Conservation (phyloP, 2,888 invertebrate species). For the Nephrotoma flavescens region DNA sequence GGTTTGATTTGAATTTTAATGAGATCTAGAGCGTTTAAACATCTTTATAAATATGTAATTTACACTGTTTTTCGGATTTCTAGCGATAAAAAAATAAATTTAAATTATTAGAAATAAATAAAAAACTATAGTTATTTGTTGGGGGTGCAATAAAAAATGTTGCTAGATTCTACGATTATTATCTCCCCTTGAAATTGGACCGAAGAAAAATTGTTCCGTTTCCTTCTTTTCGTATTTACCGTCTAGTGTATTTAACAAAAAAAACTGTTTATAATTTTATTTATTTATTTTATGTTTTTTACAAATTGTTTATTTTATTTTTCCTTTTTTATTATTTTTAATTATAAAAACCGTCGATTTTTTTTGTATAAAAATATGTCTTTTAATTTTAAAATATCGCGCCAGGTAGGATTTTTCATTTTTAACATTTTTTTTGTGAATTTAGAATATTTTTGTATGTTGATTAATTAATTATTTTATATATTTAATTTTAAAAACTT, state of each 20-base stretch:
- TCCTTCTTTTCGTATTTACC: not conserved
- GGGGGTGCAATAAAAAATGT: not conserved
- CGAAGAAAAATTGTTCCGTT: not conserved
- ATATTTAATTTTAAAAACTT: not conserved
- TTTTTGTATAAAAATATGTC: not conserved
- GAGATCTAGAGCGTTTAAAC: not conserved
- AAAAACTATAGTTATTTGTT: not conserved
- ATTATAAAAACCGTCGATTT: not conserved
- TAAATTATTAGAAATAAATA: not conserved
- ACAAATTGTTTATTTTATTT: not conserved
- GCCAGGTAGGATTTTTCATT: not conserved
- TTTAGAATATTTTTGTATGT: not conserved
- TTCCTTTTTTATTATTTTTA: not conserved
- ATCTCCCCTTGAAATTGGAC: not conserved
- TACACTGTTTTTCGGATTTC: not conserved
- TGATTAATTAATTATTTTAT: not conserved
- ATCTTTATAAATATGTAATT: not conserved
- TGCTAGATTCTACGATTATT: not conserved
- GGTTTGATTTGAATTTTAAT: not conserved
- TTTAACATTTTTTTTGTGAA: not conserved
- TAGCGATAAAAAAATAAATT: not conserved
- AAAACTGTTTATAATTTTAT: not conserved
- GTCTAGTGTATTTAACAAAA: not conserved
- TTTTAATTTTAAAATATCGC: not conserved
- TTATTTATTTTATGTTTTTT: not conserved